phyloP scores from a whole-genome alignment of 2,113 vertebrate genomes.

The Pituophis catenifer region DNA sequence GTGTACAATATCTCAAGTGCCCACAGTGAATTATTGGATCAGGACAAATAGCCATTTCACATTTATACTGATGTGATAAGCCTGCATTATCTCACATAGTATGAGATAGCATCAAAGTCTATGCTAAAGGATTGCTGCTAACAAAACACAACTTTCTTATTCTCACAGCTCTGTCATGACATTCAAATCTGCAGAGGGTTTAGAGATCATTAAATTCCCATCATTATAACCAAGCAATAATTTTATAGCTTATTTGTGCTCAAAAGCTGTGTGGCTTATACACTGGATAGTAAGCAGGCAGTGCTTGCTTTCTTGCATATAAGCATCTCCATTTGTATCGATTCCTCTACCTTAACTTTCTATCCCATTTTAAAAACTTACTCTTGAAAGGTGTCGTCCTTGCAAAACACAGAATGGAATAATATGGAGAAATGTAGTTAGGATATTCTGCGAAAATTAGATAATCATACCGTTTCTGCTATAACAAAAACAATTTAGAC shows the following conservation, averaged over 20 bases:
- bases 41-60: not conserved
- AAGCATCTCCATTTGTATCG: not conserved
- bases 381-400: not conserved
- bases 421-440: not conserved
- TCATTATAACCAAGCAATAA: not conserved
- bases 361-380: not conserved
- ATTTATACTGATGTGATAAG: not conserved
- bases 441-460: not conserved
- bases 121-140: not conserved
- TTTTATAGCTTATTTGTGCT: not conserved
- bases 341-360: not conserved
- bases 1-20: not conserved
- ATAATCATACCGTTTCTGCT: not conserved
- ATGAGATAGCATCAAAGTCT: not conserved
- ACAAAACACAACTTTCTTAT: not conserved
- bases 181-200: not conserved
- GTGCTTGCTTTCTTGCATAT: not conserved
- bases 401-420: not conserved
- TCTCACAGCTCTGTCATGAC: not conserved
- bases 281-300: not conserved
- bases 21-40: not conserved
- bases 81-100: not conserved
- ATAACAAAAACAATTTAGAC: not conserved
- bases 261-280: not conserved
- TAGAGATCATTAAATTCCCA: not conserved